These are phyloP conservation scores for Pegoplata infirma DNA, from an alignment of 2,888 invertebrate species.

Conservation along the genomic window DNA sequence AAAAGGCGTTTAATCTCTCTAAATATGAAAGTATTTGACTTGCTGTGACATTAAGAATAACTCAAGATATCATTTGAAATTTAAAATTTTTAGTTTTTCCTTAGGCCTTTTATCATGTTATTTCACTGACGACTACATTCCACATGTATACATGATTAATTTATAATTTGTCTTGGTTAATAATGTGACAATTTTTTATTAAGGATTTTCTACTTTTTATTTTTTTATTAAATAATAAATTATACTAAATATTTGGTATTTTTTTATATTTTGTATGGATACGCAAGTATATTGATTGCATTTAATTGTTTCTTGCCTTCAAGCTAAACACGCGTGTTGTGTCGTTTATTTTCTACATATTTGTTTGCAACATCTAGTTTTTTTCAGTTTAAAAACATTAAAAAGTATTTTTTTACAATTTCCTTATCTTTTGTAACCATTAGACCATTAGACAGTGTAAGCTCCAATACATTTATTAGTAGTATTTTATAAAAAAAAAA, in stretches of 20 bases:
- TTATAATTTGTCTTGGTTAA: neutral
- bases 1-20: no score
- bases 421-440: conserved; percentile 53
- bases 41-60: no score
- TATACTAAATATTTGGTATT: neutral
- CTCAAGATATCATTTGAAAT: no score
- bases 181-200: conserved; percentile 8
- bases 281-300: conserved; percentile 52
- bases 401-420: conserved; percentile 60
- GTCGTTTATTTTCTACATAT: conserved; percentile 2
- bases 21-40: no score
- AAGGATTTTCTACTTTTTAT: neutral
- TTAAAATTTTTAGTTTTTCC: no score
- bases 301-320: conserved; percentile 61
- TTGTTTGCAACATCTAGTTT: neutral
- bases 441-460: conserved; percentile 15
- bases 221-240: conserved; percentile 41
- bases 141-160: neutral
- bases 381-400: conserved; percentile 27
- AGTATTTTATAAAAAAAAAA: no score
- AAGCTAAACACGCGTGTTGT: conserved; percentile 52
- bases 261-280: conserved; percentile 38
- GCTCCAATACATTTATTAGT: no score
- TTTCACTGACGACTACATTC: no score
- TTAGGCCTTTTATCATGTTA: no score